Base-by-base conservation (phyloP, 2,888 invertebrate genomes). In the Lycophotia porphyrea region DNA sequence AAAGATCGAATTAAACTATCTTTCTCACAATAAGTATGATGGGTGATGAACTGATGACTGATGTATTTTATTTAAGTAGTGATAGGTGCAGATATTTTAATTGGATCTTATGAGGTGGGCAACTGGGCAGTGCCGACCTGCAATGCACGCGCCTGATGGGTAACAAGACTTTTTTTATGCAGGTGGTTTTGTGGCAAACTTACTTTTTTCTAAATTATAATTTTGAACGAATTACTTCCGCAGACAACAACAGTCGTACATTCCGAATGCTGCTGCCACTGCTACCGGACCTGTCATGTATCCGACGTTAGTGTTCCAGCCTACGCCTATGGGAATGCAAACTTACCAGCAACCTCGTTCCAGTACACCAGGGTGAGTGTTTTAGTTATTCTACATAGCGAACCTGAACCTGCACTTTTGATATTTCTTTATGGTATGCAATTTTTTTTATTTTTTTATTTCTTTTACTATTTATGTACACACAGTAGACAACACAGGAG, bases 161-260 rank as follows among this genome's bases (percentile, higher is more conserved):
- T 52, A 13, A 5, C 55, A 27, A 15, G n/a, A n/a, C 52, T 27
- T 55, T 55, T 34, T 55, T 5, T 39, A 49, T 27, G 24, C 4
- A 24, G 9, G 27, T 67, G 27, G 11, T 36, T 67, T 15, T 21
- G 44, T 47, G 47, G 24, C 27, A 27, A 47, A 36, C 9, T 24
- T 47, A 15, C 7, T n/a, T 68, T n/a, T 49, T 42, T 67, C 9
- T 36, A 8, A 49, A 44, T 60, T 31, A 60, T 27, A 58, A 69
- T 52, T 13, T 44, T 44, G 21, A 47, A 42, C 42, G 11, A 55
- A 65, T 66, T 65, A 34, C 71, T 81, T 84, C 60, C 78, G 31
- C 91, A 95, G 95, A 88, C 95, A 94, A 88, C 96, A 95, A 82
- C 96, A 95, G 87, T 93, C 93, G 15, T 96, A 91, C 80, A 92